Conservation (phyloP, 2,888 invertebrate species). For the Tiliacea citrago region DNA sequence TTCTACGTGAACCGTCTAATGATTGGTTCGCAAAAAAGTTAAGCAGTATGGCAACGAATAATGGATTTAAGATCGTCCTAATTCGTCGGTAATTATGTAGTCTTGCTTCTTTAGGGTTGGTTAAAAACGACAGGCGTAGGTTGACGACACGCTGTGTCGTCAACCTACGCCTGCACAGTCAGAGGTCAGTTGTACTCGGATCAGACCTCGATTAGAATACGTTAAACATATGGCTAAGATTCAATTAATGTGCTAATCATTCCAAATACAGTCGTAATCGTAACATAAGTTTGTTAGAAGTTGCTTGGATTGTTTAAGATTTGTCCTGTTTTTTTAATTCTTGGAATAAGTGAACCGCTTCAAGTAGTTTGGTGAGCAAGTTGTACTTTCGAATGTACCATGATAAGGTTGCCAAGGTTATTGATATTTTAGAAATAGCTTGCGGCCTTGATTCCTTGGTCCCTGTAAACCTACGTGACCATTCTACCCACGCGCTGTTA, state of each 20-base stretch:
- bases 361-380: not conserved
- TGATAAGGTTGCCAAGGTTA: not conserved
- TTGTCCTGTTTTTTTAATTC: not conserved
- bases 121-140: slow-evolving; percentile 14
- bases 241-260: slow-evolving; percentile 23
- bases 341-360: not conserved
- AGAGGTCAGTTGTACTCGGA: slow-evolving; percentile 15
- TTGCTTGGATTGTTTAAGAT: not conserved
- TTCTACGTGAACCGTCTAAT: slow-evolving; percentile 41
- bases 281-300: not conserved
- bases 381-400: not conserved
- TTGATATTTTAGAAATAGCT: not conserved
- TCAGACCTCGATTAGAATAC: slow-evolving; percentile 10
- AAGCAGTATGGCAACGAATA: slow-evolving; percentile 14
- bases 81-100: slow-evolving; percentile 34
- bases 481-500: slow-evolving; percentile 27
- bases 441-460: not conserved
- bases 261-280: not conserved
- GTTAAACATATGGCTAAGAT: slow-evolving; percentile 16
- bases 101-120: slow-evolving; percentile 12
- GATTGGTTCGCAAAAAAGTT: slow-evolving; percentile 39
- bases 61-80: slow-evolving; percentile 17
- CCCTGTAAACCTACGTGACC: slow-evolving; percentile 20
- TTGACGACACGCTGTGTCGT: slow-evolving; percentile 50
- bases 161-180: slow-evolving; percentile 17